Evolutionary conservation across 2,113 vertebrate genomes (phyloP), one percentile per base, ranked within the genome.

Genomic region (Orientallactaga bullata): DNA sequence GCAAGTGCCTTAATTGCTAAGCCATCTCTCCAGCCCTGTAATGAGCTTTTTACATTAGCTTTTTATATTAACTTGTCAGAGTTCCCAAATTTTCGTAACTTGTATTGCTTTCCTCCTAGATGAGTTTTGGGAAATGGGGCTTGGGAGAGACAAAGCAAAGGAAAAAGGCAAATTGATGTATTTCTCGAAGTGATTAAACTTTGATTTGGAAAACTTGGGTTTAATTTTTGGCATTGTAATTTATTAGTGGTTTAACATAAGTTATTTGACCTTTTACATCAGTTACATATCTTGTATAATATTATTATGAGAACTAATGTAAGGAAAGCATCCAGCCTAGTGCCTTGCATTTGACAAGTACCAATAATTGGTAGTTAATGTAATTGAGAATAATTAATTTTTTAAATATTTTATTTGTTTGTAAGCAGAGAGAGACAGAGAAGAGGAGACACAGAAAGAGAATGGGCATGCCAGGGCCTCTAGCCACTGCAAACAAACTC

Each of bases 181-280:
- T 89, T 95, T 95, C 74, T 51, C 39, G 37, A 92, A 85, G 61
- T 92, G 32, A 73, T 90, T 85, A 79, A 91, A 74, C 39, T 93
- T 90, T 66, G 24, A 37, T 76, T 79, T 93, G 69, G 51, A 47
- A 83, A 89, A 88, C n/a, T 12, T 89, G 51, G 47, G 23, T 91
- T 81, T 94, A 51, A 89, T 84, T 93, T 39, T 47, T 91, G 68
- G 7, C 77, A 63, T 89, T n/a, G n/a, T n/a, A n/a, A 51, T 72
- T 66, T 88, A 77, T 69, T 81, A 85, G n/a, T 6, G 2, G 20
- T 90, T 60, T 78, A 85, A 82, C 42, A 60, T 89, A 88, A 90
- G 28, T 92, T 89, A 35, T n/a, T 90, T 94, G 82, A 65, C 23
- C n/a, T 92, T 89, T 89, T n/a, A 60, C 89, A 65, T 89, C 26